Conservation (phyloP, 2,888 invertebrate species). For the Palloptera scutellata region DNA sequence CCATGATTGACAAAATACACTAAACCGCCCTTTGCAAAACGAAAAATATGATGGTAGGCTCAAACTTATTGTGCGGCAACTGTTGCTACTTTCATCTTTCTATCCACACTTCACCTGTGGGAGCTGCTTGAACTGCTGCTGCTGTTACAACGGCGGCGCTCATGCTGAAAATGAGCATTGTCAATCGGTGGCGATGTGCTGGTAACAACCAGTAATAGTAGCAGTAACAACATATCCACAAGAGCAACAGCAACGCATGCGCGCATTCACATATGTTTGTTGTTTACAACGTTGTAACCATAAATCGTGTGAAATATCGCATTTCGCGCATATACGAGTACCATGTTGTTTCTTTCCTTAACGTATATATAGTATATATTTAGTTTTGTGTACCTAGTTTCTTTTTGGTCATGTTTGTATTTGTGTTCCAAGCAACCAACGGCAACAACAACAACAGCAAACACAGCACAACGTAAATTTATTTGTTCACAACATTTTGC, state of each 20-base stretch:
- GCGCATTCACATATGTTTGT: constrained; percentile 35
- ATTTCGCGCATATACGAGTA: constrained; percentile 57
- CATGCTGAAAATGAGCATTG: constrained; percentile 7
- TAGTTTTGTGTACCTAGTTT: constrained; percentile 2
- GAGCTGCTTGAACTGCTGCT: constrained; percentile 18
- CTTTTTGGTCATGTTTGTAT: constrained; percentile 31
- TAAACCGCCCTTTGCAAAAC: too few relatives aligned
- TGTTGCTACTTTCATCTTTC: too few relatives aligned
- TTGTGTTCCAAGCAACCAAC: constrained; percentile 14
- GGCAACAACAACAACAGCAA: neutral
- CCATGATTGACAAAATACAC: too few relatives aligned
- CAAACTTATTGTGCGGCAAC: too few relatives aligned
- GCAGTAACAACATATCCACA: constrained; percentile 10
- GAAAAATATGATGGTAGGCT: too few relatives aligned
- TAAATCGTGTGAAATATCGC: constrained; percentile 65
- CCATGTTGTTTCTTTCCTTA: constrained; percentile 32
- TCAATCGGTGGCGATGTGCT: constrained; percentile 30
- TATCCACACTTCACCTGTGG: constrained; percentile 22
- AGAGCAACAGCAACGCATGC: constrained; percentile 1
- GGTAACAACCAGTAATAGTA: constrained; percentile 32
- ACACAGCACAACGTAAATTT: neutral
- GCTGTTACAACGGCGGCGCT: constrained; percentile 15
- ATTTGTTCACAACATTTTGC: neutral
- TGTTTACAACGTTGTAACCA: constrained; percentile 55
- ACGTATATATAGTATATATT: constrained; percentile 30